Conservation (phyloP, 2,797 vertebrate genomes). For the Taenioides sp. region DNA sequence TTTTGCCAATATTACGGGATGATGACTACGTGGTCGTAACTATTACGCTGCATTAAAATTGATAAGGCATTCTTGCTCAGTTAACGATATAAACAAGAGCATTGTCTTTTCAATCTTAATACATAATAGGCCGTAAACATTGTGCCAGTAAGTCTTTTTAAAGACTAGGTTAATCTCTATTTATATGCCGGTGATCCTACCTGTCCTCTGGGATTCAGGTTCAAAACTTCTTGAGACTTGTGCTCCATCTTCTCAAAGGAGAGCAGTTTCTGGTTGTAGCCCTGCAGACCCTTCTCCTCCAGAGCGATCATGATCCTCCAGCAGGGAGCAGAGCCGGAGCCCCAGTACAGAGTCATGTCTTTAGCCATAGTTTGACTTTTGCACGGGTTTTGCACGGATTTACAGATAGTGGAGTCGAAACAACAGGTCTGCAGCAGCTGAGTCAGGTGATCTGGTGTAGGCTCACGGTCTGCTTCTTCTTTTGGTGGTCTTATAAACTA, state of each 20-base stretch:
- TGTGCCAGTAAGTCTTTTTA: too few species aligned
- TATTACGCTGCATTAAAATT: too few species aligned
- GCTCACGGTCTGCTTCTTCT: too few species aligned
- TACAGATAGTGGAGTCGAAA: neutral
- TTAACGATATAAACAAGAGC: too few species aligned
- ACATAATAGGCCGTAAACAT: too few species aligned
- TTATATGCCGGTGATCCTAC: slow-evolving; percentile 21
- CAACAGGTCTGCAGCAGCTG: neutral
- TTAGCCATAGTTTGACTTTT: slow-evolving; percentile 46
- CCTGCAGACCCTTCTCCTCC: slow-evolving; percentile 71
- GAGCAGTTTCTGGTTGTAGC: slow-evolving; percentile 55
- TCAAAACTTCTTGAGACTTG: slow-evolving; percentile 62
- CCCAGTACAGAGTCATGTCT: slow-evolving; percentile 66
- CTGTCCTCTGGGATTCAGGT: slow-evolving; percentile 70
- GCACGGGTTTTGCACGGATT: neutral
- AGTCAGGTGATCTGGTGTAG: too few species aligned
- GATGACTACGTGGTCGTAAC: too few species aligned
- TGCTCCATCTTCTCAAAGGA: slow-evolving; percentile 66
- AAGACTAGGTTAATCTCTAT: neutral
- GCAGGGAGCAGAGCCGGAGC: slow-evolving; percentile 68
- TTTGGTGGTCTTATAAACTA: too few species aligned
- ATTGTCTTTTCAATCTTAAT: too few species aligned
- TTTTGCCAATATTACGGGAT: too few species aligned
- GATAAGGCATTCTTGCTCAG: neutral
- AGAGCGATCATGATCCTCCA: slow-evolving; percentile 72